phyloP scores from a whole-genome alignment of 1,140 invertebrate species.

The Calycopis cecrops region DNA sequence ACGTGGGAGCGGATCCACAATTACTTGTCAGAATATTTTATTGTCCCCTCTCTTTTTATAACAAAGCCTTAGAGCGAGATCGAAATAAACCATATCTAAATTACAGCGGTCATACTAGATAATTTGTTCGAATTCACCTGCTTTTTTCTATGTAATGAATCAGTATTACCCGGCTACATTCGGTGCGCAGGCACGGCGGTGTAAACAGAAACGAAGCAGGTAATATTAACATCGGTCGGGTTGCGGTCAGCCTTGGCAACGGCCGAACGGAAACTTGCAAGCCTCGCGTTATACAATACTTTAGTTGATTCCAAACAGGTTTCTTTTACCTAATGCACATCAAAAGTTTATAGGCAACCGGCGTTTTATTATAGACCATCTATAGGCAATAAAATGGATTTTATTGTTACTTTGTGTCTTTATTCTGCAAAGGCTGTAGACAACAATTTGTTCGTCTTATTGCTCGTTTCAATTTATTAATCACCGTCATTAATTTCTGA shows the following conservation, averaged over 20 bases:
- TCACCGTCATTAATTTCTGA: too few relatives aligned
- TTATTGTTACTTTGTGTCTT: too few relatives aligned
- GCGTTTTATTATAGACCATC: neutral
- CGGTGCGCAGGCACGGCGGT: constrained; percentile 14
- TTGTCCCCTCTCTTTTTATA: constrained; percentile 21
- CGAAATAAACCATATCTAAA: constrained; percentile 23
- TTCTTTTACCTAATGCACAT: constrained; percentile 47
- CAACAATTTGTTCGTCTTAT: too few relatives aligned
- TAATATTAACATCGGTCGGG: constrained; percentile 24
- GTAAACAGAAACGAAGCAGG: constrained; percentile 14
- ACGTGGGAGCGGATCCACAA: constrained; percentile 29
- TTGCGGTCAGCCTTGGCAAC: constrained; percentile 37
- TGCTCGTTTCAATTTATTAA: too few relatives aligned
- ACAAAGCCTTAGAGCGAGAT: constrained; percentile 21
- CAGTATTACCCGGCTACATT: constrained; percentile 26
- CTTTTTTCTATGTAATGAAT: constrained; percentile 32
- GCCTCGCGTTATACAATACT: constrained; percentile 44
- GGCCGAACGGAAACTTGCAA: constrained; percentile 34
- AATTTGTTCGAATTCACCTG: constrained; percentile 29
- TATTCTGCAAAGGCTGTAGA: too few relatives aligned
- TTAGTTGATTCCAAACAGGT: constrained; percentile 40
- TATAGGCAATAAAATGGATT: too few relatives aligned
- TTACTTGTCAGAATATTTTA: constrained; percentile 27
- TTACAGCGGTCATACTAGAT: constrained; percentile 25
- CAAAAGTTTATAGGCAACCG: constrained; percentile 28